These are phyloP conservation scores for Nomada lathburiana DNA, from an alignment of 2,888 invertebrate genomes.

Conservation along the genomic window DNA sequence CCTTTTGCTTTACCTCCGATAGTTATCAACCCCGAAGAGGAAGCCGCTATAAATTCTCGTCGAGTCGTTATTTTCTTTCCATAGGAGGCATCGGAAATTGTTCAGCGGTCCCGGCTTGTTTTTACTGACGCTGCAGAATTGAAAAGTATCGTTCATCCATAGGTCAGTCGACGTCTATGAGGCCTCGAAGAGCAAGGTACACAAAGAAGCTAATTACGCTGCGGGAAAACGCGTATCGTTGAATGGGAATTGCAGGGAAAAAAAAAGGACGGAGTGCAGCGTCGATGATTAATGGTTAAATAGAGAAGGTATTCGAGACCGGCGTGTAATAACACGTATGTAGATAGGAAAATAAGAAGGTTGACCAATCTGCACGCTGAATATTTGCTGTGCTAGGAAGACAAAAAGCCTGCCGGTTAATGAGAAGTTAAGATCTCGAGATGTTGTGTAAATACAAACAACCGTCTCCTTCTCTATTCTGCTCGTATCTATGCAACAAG, in stretches of 20 bases:
- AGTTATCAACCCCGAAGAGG: slow-evolving; percentile 3
- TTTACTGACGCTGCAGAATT: slow-evolving; percentile 5
- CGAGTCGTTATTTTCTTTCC: slow-evolving; percentile 25
- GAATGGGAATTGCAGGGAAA: not conserved
- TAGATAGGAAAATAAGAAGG: not conserved
- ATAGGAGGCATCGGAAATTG: slow-evolving; percentile 2
- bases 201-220: slow-evolving; percentile 26
- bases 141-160: slow-evolving; percentile 3
- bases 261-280: not conserved
- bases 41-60: slow-evolving; percentile 12
- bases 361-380: slow-evolving; percentile 4
- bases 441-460: slow-evolving; percentile 17
- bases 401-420: slow-evolving; percentile 4
- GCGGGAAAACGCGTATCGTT: slow-evolving; percentile 16
- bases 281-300: slow-evolving; percentile 31
- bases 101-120: not conserved
- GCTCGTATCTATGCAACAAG: not conserved
- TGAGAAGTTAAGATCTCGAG: not conserved
- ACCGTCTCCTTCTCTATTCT: not conserved
- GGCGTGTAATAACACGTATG: not conserved
- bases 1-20: not conserved
- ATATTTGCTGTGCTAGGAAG: not conserved
- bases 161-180: not conserved
- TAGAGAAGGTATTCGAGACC: not conserved
- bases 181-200: not conserved